phyloP scores from a whole-genome alignment of 2,113 vertebrate species.

The Xerus inauris region DNA sequence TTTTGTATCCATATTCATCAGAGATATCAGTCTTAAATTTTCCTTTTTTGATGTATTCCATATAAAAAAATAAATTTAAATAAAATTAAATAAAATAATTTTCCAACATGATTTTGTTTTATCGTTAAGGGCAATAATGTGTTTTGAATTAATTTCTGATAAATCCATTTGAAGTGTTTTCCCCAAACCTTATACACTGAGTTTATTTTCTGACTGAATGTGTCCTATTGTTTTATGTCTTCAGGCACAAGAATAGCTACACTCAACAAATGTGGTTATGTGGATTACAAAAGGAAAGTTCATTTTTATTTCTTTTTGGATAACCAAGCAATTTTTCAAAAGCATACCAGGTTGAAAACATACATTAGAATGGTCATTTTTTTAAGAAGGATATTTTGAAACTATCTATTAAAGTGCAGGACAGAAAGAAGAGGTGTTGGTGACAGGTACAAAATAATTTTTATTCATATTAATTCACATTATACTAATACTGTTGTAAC shows the following conservation, averaged over 20 bases:
- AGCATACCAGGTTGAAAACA: not conserved
- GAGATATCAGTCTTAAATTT: too few species aligned
- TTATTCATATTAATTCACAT: not conserved
- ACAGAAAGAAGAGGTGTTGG: not conserved
- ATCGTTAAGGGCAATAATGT: not conserved
- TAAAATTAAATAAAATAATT: not conserved
- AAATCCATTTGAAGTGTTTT: not conserved
- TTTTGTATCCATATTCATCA: too few species aligned
- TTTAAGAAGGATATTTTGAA: not conserved
- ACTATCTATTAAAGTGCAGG: not conserved
- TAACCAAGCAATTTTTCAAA: constrained; percentile 39
- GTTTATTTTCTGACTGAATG: not conserved
- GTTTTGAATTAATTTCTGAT: constrained; percentile 22
- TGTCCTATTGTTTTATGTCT: not conserved
- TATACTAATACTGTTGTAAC: not conserved
- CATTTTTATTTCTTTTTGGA: constrained; percentile 1
- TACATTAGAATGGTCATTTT: not conserved
- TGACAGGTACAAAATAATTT: not conserved
- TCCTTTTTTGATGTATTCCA: too few species aligned
- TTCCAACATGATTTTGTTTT: not conserved
- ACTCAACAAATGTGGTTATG: not conserved
- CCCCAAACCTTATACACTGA: not conserved
- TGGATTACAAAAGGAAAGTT: not conserved
- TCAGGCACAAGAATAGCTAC: not conserved
- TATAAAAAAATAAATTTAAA: too few species aligned